These are phyloP conservation scores for Scaptomyza graminum DNA, from an alignment of 1,140 invertebrate species.

Conservation along the genomic window DNA sequence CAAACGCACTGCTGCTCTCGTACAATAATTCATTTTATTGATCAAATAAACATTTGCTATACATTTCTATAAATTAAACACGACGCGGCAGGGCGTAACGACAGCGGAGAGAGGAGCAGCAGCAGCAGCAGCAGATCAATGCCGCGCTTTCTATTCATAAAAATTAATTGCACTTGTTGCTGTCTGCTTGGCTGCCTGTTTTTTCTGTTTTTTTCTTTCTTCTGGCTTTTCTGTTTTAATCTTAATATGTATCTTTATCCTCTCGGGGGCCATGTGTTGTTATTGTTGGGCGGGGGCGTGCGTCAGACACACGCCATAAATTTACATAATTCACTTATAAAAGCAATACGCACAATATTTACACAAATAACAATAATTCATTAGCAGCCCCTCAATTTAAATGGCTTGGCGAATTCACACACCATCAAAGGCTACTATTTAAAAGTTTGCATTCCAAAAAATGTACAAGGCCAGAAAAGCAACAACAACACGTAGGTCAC, in stretches of 20 bases:
- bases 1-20: slow-evolving; percentile 45
- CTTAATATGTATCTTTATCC: slow-evolving; percentile 9
- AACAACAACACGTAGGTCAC: not conserved
- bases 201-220: not conserved
- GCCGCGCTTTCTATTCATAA: slow-evolving; percentile 70
- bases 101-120: slow-evolving; percentile 16
- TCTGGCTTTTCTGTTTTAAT: not conserved
- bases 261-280: slow-evolving; percentile 17
- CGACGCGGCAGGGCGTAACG: slow-evolving; percentile 63
- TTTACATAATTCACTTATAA: slow-evolving; percentile 50
- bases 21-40: slow-evolving; percentile 81
- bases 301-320: slow-evolving; percentile 23
- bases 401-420: slow-evolving; percentile 15
- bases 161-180: slow-evolving; percentile 78
- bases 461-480: slow-evolving; percentile 9
- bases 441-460: not conserved
- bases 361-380: slow-evolving; percentile 49
- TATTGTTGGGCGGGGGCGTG: slow-evolving; percentile 12
- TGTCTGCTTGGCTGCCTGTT: slow-evolving; percentile 17
- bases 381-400: slow-evolving; percentile 40
- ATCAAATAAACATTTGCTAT: slow-evolving; percentile 80
- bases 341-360: slow-evolving; percentile 43
- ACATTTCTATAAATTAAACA: slow-evolving; percentile 81
- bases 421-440: slow-evolving; percentile 19
- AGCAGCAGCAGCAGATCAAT: slow-evolving; percentile 46